Evolutionary conservation across 2,888 invertebrate species (phyloP).

Genomic region (Eulithis prunata): DNA sequence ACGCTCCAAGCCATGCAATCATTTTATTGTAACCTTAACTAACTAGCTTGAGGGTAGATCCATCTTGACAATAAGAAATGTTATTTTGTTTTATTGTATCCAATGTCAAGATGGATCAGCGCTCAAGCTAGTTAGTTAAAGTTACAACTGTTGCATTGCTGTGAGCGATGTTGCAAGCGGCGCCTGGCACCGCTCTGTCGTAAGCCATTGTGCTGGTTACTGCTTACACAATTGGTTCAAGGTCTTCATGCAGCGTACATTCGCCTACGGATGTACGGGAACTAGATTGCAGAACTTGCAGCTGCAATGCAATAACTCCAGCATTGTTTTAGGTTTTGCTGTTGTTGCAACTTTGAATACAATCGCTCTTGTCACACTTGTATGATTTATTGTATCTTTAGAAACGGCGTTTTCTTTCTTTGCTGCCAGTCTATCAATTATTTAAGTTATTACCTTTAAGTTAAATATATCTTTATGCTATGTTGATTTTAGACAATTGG

Average conservation of each 20-base stretch:
- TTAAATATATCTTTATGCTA: neutral
- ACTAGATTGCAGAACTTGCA: slow-evolving; percentile 56
- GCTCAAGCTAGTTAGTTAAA: slow-evolving; percentile 15
- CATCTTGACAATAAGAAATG: neutral
- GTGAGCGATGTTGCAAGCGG: slow-evolving; percentile 68
- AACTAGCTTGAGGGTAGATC: no score
- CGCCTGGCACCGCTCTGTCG: slow-evolving; percentile 76
- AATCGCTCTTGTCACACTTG: slow-evolving; percentile 28
- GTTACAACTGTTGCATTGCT: slow-evolving; percentile 62
- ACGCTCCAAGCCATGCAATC: no score
- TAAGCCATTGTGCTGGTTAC: slow-evolving; percentile 73
- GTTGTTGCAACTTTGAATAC: slow-evolving; percentile 24
- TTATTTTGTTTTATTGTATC: neutral
- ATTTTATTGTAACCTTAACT: no score
- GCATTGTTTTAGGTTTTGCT: slow-evolving; percentile 41
- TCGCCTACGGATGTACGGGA: slow-evolving; percentile 81
- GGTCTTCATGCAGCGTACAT: slow-evolving; percentile 66
- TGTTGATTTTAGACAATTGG: neutral
- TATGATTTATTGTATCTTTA: slow-evolving; percentile 24
- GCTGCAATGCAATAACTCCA: slow-evolving; percentile 37
- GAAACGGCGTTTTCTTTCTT: slow-evolving; percentile 1
- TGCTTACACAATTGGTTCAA: slow-evolving; percentile 83
- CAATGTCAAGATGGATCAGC: slow-evolving; percentile 28
- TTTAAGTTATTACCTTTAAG: no score
- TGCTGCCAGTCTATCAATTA: neutral